Base-by-base conservation (phyloP, 2,888 invertebrate genomes). In the Drosophila trichaetosa region DNA sequence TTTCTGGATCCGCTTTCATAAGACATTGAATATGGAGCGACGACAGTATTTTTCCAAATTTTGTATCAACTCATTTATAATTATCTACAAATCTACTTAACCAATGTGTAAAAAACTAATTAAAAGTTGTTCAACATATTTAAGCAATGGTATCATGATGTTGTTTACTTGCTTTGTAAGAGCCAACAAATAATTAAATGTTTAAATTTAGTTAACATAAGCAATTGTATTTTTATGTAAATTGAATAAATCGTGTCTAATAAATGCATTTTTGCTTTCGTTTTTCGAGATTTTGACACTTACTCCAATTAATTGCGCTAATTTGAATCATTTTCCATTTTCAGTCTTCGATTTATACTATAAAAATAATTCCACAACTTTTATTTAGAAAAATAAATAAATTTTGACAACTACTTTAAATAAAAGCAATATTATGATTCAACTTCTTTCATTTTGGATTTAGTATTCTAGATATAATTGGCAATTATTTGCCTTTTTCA, bases 1-100 rank as follows among this genome's bases (percentile, higher is more conserved):
- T 79, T 70, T 81, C 73, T 87, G 73, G 83, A 87, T 87, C 76
- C 86, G 80, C 52, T 69, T 70, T 67, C 76, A 73, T 13, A 61
- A 49, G 51, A 67, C 10, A 18, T 34, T 24, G 21, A 40, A 68
- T 62, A 56, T 70, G 48, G 49, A 75, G 57, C 69, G 65, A 72
- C 69, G 73, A 60, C 53, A 73, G 74, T 73, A 42, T 51, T 57
- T 64, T 42, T 52, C 11, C 21, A 36, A 18, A 42, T 29, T 52
- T 56, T 27, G 7, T 56, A 36, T 38, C n/a, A 56, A 56, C 54
- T 56, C 54, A 66, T 63, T 56, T 59, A 27, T 64, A 56, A 29
- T 56, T 31, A 52, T 6, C n/a, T 52, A 8, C 52, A 16, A 46
- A 24, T 24, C 46, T 31, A 2, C 18, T 27, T 27, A 4, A 18